These are phyloP conservation scores for Trichopoda pennipes DNA, from an alignment of 2,888 invertebrate species.

Conservation along the genomic window DNA sequence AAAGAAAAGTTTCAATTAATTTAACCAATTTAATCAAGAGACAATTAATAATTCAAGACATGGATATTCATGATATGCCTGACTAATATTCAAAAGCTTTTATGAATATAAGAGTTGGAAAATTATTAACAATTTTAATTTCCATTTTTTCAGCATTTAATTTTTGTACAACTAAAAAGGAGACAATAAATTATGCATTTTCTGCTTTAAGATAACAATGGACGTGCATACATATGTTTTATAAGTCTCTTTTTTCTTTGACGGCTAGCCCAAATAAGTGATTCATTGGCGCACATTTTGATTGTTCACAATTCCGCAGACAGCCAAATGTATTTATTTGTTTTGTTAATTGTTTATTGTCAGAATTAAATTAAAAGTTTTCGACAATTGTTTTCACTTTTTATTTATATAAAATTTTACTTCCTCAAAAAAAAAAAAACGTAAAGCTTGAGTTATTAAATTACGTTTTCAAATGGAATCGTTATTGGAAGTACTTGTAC, in stretches of 20 bases:
- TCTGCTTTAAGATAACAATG: neutral
- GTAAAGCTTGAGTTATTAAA: too few species aligned
- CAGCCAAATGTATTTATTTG: neutral
- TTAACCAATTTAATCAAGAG: constrained; percentile 44
- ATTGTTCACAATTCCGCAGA: neutral
- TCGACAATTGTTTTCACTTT: too few species aligned
- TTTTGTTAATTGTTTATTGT: neutral
- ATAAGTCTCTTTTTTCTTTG: constrained; percentile 26
- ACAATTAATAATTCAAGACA: constrained; percentile 53
- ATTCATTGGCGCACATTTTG: constrained; percentile 1
- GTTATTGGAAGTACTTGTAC: too few species aligned
- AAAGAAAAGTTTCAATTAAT: constrained; percentile 23
- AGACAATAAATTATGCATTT: constrained; percentile 3
- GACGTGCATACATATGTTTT: neutral
- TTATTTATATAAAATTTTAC: too few species aligned
- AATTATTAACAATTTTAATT: constrained; percentile 34
- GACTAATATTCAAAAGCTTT: constrained; percentile 5
- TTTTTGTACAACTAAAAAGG: constrained; percentile 16
- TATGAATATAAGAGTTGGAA: neutral
- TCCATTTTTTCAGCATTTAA: neutral
- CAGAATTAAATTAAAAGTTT: too few species aligned
- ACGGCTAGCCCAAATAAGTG: constrained; percentile 12
- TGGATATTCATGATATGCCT: constrained; percentile 14
- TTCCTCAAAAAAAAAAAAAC: too few species aligned
- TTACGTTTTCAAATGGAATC: too few species aligned